Evolutionary conservation across 2,888 invertebrate species (phyloP).

Genomic region (Caprella mutica): DNA sequence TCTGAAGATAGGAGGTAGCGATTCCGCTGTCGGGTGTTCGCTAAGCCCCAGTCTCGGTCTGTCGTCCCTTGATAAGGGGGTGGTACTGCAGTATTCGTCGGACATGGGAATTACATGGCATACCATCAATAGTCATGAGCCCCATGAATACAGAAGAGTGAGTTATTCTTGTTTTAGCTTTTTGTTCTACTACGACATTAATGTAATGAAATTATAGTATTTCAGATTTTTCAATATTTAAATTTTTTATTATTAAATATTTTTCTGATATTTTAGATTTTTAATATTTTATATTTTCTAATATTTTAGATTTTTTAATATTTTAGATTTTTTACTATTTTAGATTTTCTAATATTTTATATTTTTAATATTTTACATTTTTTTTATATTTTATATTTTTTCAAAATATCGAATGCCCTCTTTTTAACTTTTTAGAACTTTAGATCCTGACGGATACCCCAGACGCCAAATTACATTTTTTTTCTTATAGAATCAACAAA

Average conservation of each 20-base stretch:
- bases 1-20: slow-evolving; percentile 28
- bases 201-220: not conserved
- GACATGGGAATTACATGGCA: slow-evolving; percentile 42
- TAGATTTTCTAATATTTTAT: not conserved
- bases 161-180: not conserved
- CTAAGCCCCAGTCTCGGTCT: slow-evolving; percentile 4
- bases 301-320: not conserved
- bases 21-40: slow-evolving; percentile 17
- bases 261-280: not conserved
- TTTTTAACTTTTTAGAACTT: not conserved
- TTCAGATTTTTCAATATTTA: not conserved
- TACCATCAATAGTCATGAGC: slow-evolving; percentile 35
- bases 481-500: too few species aligned
- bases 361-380: not conserved
- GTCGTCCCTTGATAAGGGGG: slow-evolving; percentile 37
- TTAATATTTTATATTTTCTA: not conserved
- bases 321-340: not conserved
- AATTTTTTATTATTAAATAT: not conserved
- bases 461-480: too few species aligned
- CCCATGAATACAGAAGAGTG: slow-evolving; percentile 29
- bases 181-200: not conserved
- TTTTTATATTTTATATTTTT: not conserved
- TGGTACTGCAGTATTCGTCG: slow-evolving; percentile 41
- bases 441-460: too few species aligned
- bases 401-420: not conserved